These are phyloP conservation scores for Oedothorax gibbosus DNA, from an alignment of 1,140 invertebrate genomes.

Conservation along the genomic window DNA sequence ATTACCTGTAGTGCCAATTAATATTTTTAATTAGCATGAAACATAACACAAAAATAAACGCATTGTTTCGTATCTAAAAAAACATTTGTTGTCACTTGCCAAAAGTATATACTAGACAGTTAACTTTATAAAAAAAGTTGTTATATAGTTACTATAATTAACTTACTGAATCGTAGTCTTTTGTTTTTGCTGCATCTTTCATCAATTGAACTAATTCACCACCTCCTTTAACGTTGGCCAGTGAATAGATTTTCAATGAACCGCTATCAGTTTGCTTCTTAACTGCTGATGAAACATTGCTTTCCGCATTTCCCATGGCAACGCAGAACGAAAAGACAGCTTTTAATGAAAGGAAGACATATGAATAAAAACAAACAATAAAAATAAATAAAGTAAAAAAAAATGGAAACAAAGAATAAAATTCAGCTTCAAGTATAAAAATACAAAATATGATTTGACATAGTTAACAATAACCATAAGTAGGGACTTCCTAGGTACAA, in stretches of 20 bases:
- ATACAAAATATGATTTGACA: too few relatives aligned
- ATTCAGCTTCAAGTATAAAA: too few relatives aligned
- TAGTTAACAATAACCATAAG: too few relatives aligned
- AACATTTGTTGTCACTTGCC: background rate
- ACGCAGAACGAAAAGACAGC: background rate
- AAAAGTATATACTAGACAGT: too few relatives aligned
- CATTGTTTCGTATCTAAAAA: background rate
- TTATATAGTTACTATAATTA: too few relatives aligned
- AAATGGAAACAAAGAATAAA: too few relatives aligned
- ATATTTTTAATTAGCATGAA: too few relatives aligned
- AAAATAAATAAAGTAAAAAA: background rate
- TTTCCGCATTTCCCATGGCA: slow-evolving; percentile 90
- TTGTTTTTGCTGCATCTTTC: slow-evolving; percentile 89
- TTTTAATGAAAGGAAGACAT: background rate
- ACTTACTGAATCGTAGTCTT: slow-evolving; percentile 75
- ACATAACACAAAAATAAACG: background rate
- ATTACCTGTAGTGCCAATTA: too few relatives aligned
- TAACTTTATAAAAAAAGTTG: too few relatives aligned
- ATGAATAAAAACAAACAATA: background rate
- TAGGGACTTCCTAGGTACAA: too few relatives aligned
- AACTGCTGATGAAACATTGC: slow-evolving; percentile 91
- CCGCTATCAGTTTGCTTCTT: slow-evolving; percentile 84
- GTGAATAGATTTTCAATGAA: slow-evolving; percentile 81
- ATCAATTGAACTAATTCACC: slow-evolving; percentile 93
- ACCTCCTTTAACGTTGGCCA: slow-evolving; percentile 89